A percentile compares a stretch with the other conserved stretches of the same genome.
phyloP scores from a whole-genome alignment of 2,113 vertebrate genomes.

The Notechis scutatus region DNA sequence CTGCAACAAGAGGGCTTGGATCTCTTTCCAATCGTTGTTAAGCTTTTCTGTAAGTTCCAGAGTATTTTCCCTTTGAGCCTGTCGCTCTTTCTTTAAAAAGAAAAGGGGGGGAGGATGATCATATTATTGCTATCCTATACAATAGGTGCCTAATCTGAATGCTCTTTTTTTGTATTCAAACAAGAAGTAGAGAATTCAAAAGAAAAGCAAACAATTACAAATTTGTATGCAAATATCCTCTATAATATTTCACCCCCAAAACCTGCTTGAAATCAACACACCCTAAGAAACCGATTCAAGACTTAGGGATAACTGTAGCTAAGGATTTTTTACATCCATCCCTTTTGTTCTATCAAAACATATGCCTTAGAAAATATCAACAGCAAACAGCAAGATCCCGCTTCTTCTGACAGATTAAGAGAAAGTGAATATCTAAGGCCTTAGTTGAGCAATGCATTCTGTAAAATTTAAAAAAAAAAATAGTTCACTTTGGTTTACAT shows the following conservation, averaged over 20 bases:
- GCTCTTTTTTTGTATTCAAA: neutral
- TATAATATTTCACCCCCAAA: neutral
- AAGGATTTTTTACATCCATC: neutral
- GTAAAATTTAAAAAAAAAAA: neutral
- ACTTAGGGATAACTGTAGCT: neutral
- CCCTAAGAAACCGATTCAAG: neutral
- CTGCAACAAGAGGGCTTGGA: slow-evolving; percentile 80
- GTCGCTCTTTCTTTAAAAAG: slow-evolving; percentile 80
- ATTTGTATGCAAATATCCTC: neutral
- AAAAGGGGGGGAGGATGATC: neutral
- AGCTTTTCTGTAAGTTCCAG: slow-evolving; percentile 92
- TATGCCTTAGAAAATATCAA: neutral
- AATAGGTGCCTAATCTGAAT: neutral
- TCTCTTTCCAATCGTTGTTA: slow-evolving; percentile 90
- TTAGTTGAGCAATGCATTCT: neutral
- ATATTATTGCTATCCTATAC: neutral
- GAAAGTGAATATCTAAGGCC: neutral
- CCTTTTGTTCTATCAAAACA: neutral
- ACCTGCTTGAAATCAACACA: neutral
- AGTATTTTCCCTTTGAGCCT: slow-evolving; percentile 82
- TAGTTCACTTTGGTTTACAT: neutral
- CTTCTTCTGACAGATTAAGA: neutral
- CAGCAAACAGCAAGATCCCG: neutral
- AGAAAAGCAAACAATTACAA: neutral
- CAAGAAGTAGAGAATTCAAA: neutral